These are phyloP conservation scores for Aulostomus chinensis DNA, from an alignment of 2,797 vertebrate genomes.

Conservation along the genomic window DNA sequence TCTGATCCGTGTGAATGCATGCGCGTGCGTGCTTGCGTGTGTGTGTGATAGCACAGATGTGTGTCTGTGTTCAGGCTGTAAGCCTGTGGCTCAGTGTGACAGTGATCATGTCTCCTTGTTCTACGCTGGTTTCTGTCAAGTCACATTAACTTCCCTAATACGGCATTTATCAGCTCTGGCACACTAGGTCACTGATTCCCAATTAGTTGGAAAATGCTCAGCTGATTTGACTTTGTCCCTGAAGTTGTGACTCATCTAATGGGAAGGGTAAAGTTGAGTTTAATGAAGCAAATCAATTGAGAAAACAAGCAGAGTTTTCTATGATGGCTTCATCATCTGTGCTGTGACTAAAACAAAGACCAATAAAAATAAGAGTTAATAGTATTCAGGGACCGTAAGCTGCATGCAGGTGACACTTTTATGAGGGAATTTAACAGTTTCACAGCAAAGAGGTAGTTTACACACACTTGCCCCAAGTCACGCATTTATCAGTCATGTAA, in stretches of 20 bases:
- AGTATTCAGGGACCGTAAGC: no score
- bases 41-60: no score
- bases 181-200: conserved; percentile 54
- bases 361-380: background rate
- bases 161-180: conserved; percentile 41
- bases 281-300: conserved; percentile 45
- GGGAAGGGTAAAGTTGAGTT: conserved; percentile 4
- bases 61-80: conserved; percentile 17
- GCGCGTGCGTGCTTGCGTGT: no score
- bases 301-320: background rate
- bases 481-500: no score
- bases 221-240: conserved; percentile 20
- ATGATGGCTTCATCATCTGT: background rate
- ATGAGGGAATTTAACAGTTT: no score
- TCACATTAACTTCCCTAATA: conserved; percentile 53
- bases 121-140: conserved; percentile 61
- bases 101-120: conserved; percentile 52
- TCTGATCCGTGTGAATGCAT: no score
- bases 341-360: conserved; percentile 1
- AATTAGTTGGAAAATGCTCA: conserved; percentile 52
- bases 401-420: no score
- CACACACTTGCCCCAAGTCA: no score
- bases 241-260: conserved; percentile 27
- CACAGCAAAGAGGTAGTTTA: no score
- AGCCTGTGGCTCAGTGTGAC: conserved; percentile 51